Evolutionary conservation across 2,888 invertebrate genomes (phyloP).

Genomic region (Mythimna pallens): DNA sequence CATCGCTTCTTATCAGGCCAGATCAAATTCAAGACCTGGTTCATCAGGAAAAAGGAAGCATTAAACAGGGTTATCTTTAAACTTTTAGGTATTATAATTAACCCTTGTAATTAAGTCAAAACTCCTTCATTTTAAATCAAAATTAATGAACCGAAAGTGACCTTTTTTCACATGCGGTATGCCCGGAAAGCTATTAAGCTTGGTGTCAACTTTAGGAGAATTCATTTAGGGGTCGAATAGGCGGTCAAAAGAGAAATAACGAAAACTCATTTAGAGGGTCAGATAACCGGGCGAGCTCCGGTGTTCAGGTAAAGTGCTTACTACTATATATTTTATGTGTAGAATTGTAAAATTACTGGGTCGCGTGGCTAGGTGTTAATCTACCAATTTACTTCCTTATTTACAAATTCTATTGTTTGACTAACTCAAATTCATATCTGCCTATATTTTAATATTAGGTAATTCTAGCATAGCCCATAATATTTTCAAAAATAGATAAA

Average conservation of each 20-base stretch:
- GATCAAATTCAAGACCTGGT: too few species aligned
- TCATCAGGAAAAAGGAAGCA: too few species aligned
- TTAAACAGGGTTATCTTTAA: background rate
- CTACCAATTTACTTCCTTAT: constrained; percentile 24
- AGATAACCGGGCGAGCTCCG: constrained; percentile 53
- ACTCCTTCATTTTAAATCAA: constrained; percentile 44
- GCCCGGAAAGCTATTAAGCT: constrained; percentile 54
- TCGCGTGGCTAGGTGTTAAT: constrained; percentile 29
- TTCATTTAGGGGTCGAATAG: constrained; percentile 63
- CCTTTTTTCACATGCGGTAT: constrained; percentile 52
- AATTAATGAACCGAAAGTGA: constrained; percentile 47
- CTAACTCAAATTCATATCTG: background rate
- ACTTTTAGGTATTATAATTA: constrained; percentile 12
- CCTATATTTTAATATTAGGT: background rate
- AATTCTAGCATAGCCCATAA: background rate
- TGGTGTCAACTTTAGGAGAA: constrained; percentile 61
- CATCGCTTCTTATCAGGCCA: too few species aligned
- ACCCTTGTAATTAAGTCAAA: constrained; percentile 19
- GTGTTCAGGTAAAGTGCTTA: constrained; percentile 56
- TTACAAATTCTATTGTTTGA: constrained; percentile 11
- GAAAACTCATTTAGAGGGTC: constrained; percentile 67
- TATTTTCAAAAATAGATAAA: background rate
- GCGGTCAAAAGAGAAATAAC: constrained; percentile 62
- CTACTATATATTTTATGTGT: constrained; percentile 33
- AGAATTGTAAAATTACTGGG: constrained; percentile 26